Conservation (phyloP, 2,113 vertebrate species). For the Myanophis thanlyinensis region DNA sequence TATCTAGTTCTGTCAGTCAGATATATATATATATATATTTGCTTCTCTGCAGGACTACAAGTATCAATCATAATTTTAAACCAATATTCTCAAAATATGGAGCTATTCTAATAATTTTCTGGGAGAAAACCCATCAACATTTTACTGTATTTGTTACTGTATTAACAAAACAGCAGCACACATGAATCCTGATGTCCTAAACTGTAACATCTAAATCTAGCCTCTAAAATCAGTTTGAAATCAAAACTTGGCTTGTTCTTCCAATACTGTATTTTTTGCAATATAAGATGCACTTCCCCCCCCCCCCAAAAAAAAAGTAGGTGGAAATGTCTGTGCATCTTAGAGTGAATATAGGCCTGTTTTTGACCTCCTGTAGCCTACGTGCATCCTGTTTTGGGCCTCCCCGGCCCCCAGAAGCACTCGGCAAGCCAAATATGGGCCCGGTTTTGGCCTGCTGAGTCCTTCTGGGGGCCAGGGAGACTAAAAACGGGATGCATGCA, state of each 20-base stretch:
- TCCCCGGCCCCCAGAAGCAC: too few species aligned
- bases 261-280: too few species aligned
- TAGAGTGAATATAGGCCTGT: too few species aligned
- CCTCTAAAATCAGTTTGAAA: background rate
- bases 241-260: background rate
- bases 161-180: background rate
- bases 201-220: background rate
- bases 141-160: background rate
- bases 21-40: background rate
- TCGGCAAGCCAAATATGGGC: too few species aligned
- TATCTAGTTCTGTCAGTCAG: background rate
- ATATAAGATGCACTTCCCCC: too few species aligned
- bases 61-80: background rate
- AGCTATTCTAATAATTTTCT: background rate
- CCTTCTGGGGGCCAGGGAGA: too few species aligned
- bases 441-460: too few species aligned
- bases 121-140: background rate
- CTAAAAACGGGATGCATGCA: too few species aligned
- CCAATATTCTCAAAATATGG: background rate
- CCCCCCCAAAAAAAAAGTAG: too few species aligned
- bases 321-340: too few species aligned
- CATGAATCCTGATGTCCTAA: background rate
- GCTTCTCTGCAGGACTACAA: background rate
- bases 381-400: too few species aligned
- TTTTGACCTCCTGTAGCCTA: too few species aligned